Evolutionary conservation across 2,797 vertebrate species (phyloP).

Genomic region (Emydoidea blandingii): DNA sequence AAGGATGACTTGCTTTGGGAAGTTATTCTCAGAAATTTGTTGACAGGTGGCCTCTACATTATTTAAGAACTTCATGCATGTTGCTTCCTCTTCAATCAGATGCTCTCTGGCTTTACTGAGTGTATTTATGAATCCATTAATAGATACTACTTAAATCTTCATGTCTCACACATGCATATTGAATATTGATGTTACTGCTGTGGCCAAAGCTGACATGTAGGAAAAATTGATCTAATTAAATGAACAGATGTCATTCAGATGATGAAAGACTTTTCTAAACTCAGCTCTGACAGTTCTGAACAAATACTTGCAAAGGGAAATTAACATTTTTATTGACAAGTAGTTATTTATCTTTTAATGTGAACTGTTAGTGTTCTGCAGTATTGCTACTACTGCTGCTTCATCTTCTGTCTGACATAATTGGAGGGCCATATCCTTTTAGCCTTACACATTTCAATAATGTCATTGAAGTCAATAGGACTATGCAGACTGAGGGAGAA

Average conservation of each 20-base stretch:
- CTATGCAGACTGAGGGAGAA: background rate
- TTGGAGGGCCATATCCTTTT: background rate
- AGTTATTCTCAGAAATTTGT: background rate
- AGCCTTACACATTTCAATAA: background rate
- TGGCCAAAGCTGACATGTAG: background rate
- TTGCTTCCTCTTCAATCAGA: background rate
- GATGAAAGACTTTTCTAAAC: background rate
- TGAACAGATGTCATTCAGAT: slow-evolving; percentile 24
- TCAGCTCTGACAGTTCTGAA: background rate
- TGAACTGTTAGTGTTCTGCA: slow-evolving; percentile 5
- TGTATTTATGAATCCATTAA: background rate
- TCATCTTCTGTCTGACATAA: background rate
- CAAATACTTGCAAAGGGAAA: slow-evolving; percentile 19
- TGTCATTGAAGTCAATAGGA: background rate
- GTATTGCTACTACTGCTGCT: background rate
- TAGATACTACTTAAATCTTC: slow-evolving; percentile 1
- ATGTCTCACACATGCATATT: accelerated
- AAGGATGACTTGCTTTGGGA: background rate
- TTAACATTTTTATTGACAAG: slow-evolving; percentile 13
- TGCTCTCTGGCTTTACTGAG: background rate
- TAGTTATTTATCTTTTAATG: slow-evolving; percentile 16
- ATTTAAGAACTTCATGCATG: background rate
- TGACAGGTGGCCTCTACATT: accelerated
- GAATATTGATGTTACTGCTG: background rate
- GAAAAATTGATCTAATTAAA: slow-evolving; percentile 41